These are phyloP conservation scores for Chascanopsetta lugubris DNA, from an alignment of 2,113 vertebrate genomes.

Conservation along the genomic window DNA sequence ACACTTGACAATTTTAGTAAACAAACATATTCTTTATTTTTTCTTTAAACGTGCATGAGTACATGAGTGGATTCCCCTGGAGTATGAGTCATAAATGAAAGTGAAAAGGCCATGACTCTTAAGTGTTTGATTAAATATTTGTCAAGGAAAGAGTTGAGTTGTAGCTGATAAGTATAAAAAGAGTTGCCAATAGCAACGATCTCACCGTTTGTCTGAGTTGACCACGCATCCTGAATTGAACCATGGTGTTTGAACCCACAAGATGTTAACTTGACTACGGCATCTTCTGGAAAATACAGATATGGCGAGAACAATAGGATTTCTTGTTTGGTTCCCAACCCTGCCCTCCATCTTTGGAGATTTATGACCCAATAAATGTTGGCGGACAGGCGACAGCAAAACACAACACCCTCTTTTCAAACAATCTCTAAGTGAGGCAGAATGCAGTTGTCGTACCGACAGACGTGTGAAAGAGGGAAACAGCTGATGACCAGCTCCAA, in stretches of 20 bases:
- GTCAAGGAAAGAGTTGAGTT: neutral
- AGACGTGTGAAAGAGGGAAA: slow-evolving; percentile 12
- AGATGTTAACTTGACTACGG: neutral
- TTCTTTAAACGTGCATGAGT: neutral
- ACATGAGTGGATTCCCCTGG: neutral
- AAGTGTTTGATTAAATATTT: neutral
- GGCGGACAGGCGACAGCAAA: slow-evolving; percentile 18
- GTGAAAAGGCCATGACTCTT: neutral
- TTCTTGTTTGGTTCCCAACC: slow-evolving; percentile 19
- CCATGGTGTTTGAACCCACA: neutral
- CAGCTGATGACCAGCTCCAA: neutral
- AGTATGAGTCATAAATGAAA: neutral
- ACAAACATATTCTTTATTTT: neutral
- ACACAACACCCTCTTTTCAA: slow-evolving; percentile 49
- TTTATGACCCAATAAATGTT: slow-evolving; percentile 39
- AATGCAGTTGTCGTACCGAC: slow-evolving; percentile 5
- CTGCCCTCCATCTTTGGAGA: slow-evolving; percentile 8
- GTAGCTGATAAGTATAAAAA: too few relatives aligned
- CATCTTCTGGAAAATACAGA: neutral
- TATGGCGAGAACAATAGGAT: slow-evolving; percentile 25
- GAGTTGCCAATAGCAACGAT: neutral
- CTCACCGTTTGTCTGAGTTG: neutral
- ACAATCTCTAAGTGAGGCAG: slow-evolving; percentile 25
- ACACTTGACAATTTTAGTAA: neutral
- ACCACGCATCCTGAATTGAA: neutral